phyloP scores from a whole-genome alignment of 2,797 vertebrate species.

The Myiotriccus ornatus region DNA sequence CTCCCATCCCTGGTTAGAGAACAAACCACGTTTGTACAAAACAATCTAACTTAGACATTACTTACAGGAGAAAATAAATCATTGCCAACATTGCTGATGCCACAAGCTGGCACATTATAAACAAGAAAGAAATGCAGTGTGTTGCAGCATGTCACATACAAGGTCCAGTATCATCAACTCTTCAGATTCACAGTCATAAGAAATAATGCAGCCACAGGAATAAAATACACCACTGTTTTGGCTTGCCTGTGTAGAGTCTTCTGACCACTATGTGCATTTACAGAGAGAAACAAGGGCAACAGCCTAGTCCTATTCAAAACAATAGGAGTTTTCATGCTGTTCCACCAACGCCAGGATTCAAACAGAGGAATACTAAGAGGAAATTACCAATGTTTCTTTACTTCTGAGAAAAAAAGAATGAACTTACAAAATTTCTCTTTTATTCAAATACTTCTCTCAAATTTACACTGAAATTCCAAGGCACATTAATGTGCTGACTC shows the following conservation, averaged over 20 bases:
- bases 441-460: neutral
- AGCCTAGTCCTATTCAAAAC: neutral
- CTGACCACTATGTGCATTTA: slow-evolving; percentile 6
- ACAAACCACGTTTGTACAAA: neutral
- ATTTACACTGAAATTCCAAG: neutral
- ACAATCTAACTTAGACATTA: neutral
- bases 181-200: neutral
- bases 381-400: neutral
- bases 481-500: neutral
- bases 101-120: neutral
- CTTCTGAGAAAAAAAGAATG: neutral
- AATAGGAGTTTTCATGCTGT: slow-evolving; percentile 44
- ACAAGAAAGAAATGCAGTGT: neutral
- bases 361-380: neutral
- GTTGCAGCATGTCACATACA: neutral
- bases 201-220: neutral
- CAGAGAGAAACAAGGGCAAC: slow-evolving; percentile 1
- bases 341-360: neutral
- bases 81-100: neutral
- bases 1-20: slow-evolving; percentile 83
- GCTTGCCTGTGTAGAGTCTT: neutral
- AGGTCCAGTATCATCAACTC: neutral
- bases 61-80: neutral
- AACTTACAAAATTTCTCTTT: neutral
- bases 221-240: slow-evolving; percentile 38